These are phyloP conservation scores for Neodiprion virginianus DNA, from an alignment of 1,140 invertebrate species.

Conservation along the genomic window DNA sequence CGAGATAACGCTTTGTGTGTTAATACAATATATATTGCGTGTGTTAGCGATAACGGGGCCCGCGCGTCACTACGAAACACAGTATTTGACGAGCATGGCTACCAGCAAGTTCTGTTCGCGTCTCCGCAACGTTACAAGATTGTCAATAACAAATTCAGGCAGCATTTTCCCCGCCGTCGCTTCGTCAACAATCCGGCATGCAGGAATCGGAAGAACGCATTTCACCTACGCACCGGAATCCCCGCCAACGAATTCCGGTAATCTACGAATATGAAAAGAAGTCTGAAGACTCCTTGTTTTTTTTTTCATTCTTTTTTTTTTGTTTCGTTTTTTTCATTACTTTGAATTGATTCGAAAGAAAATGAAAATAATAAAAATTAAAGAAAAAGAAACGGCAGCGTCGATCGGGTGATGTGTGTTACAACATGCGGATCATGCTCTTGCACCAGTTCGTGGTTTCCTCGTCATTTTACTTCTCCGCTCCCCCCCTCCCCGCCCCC, in stretches of 20 bases:
- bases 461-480: not conserved
- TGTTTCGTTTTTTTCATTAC: not conserved
- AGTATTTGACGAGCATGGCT: slow-evolving; percentile 45
- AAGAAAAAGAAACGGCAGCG: too few relatives aligned
- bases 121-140: slow-evolving; percentile 21
- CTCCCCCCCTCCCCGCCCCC: too few relatives aligned
- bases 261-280: not conserved
- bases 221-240: slow-evolving; percentile 50
- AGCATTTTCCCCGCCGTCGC: not conserved
- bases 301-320: not conserved
- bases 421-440: not conserved
- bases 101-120: slow-evolving; percentile 42
- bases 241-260: slow-evolving; percentile 20
- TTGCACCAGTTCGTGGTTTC: not conserved
- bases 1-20: slow-evolving; percentile 42
- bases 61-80: slow-evolving; percentile 30
- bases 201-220: slow-evolving; percentile 39
- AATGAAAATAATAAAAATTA: too few relatives aligned
- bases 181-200: not conserved
- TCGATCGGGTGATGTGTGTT: not conserved
- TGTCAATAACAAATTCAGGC: slow-evolving; percentile 18
- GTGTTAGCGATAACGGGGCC: slow-evolving; percentile 28
- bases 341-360: too few relatives aligned
- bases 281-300: not conserved
- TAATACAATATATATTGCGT: slow-evolving; percentile 33